Conservation (phyloP, 2,888 invertebrate species). For the Dasypolia templi region DNA sequence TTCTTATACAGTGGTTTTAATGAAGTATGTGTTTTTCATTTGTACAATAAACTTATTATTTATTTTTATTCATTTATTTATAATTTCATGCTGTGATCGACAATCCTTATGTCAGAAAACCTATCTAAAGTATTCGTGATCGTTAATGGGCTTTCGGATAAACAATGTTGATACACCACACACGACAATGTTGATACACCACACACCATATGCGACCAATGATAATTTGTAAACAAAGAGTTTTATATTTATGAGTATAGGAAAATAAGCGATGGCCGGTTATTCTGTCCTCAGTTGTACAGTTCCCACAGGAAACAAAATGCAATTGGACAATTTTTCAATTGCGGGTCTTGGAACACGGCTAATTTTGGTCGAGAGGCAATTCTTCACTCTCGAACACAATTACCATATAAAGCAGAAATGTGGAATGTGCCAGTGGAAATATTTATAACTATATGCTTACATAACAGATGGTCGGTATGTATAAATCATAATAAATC, state of each 20-base stretch:
- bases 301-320: constrained; percentile 83
- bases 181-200: constrained; percentile 21
- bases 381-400: constrained; percentile 75
- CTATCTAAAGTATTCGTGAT: background rate
- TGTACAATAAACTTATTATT: too few relatives aligned
- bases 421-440: constrained; percentile 61
- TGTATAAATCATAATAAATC: constrained; percentile 67
- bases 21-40: too few relatives aligned
- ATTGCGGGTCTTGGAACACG: constrained; percentile 82
- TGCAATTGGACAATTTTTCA: constrained; percentile 89
- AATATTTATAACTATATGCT: constrained; percentile 60
- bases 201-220: constrained; percentile 10
- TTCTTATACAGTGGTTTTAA: background rate
- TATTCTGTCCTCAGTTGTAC: constrained; percentile 75
- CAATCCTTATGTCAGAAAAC: background rate
- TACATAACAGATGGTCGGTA: constrained; percentile 59
- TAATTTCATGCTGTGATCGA: background rate
- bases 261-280: constrained; percentile 37
- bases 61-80: too few relatives aligned
- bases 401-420: constrained; percentile 68
- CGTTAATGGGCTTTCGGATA: constrained; percentile 14
- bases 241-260: background rate
- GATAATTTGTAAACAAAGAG: constrained; percentile 7
- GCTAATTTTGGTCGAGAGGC: constrained; percentile 83
- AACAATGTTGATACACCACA: constrained; percentile 21